A percentile compares a stretch with the other conserved stretches of the same genome.
phyloP scores from a whole-genome alignment of 2,888 invertebrate species.

The Orthonevra nobilis region DNA sequence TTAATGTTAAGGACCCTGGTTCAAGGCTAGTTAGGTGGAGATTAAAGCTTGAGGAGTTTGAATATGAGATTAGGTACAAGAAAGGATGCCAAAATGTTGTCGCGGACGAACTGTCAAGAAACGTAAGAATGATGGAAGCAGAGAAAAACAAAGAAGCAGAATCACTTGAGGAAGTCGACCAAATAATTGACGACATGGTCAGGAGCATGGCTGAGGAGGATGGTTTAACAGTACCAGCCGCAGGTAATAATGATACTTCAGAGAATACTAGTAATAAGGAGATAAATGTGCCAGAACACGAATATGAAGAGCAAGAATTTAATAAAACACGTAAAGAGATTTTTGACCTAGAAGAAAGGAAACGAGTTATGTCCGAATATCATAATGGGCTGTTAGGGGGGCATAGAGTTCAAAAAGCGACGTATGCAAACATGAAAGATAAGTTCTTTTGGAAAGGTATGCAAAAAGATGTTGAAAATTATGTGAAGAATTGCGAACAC shows the following conservation, averaged over 20 bases:
- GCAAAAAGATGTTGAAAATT: constrained; percentile 13
- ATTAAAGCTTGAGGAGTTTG: background rate
- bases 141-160: background rate
- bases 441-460: too few relatives aligned
- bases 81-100: background rate
- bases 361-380: background rate
- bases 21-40: background rate
- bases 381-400: background rate
- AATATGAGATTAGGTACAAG: background rate
- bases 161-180: too few relatives aligned
- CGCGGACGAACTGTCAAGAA: constrained; percentile 1
- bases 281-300: constrained; percentile 1
- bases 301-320: too few relatives aligned
- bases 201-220: background rate
- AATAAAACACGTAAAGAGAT: background rate
- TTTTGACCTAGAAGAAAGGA: constrained; percentile 1
- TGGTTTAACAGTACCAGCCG: background rate
- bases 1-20: constrained; percentile 75
- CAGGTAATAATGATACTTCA: background rate
- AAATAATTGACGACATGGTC: background rate
- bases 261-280: background rate
- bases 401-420: background rate
- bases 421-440: constrained; percentile 16
- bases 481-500: constrained; percentile 6
- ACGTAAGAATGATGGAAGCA: background rate